A percentile compares a stretch with the other conserved stretches of the same genome.
Evolutionary conservation across 1,140 invertebrate species (phyloP).

Genomic region (Monochamus saltuarius): DNA sequence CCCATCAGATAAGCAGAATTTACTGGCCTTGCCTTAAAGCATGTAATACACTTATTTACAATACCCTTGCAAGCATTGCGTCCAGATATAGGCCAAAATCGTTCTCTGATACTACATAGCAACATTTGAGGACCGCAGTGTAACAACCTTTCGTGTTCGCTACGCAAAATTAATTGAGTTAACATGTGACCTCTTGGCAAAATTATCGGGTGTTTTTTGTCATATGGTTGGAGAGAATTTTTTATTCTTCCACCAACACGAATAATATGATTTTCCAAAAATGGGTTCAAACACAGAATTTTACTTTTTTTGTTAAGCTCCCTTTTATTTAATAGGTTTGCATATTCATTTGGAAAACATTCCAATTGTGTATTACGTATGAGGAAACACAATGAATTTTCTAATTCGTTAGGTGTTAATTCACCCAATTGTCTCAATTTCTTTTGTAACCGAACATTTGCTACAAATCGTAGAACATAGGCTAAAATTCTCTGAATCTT

Average conservation of each 20-base stretch:
- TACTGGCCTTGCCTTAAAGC: constrained; percentile 27
- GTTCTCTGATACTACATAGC: constrained; percentile 24
- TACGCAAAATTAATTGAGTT: constrained; percentile 23
- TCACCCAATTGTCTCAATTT: constrained; percentile 1
- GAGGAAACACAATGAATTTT: not conserved
- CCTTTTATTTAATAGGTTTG: constrained; percentile 13
- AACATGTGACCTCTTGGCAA: constrained; percentile 26
- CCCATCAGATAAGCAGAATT: constrained; percentile 16
- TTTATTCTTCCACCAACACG: constrained; percentile 40
- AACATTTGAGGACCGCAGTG: constrained; percentile 40
- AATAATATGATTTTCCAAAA: constrained; percentile 34
- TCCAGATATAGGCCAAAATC: constrained; percentile 31
- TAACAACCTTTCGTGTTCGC: constrained; percentile 32
- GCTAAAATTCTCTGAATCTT: constrained; percentile 12
- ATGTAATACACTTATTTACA: constrained; percentile 15
- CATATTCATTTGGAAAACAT: constrained; percentile 22
- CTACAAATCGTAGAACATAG: constrained; percentile 12
- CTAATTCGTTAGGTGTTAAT: constrained; percentile 9
- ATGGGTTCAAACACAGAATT: constrained; percentile 24
- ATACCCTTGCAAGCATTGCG: constrained; percentile 17
- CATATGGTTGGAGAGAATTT: constrained; percentile 25
- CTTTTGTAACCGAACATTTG: constrained; percentile 6
- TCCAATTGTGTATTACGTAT: constrained; percentile 22
- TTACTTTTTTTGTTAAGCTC: constrained; percentile 14
- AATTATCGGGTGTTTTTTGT: constrained; percentile 32